Evolutionary conservation across 2,113 vertebrate species (phyloP).

Genomic region (Calidris pygmaea): DNA sequence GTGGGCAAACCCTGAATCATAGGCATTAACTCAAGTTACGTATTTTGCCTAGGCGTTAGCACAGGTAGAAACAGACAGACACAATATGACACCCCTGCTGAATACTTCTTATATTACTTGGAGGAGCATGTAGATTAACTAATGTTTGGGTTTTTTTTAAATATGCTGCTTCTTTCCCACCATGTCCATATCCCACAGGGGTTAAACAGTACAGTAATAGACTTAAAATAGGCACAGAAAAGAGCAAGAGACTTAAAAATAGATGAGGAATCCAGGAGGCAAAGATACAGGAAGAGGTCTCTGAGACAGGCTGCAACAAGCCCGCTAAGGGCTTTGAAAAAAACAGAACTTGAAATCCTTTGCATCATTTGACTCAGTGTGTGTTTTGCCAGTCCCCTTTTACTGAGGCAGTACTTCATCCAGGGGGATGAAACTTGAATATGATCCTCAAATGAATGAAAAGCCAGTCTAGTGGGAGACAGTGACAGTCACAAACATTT

Average conservation of each 20-base stretch:
- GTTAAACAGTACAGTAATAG: conserved; percentile 8
- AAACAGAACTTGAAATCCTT: background rate
- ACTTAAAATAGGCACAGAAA: conserved; percentile 39
- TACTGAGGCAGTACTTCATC: background rate
- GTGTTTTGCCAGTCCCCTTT: background rate
- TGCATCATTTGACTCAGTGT: background rate
- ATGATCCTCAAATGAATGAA: background rate
- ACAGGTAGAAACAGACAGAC: background rate
- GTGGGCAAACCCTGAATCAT: background rate
- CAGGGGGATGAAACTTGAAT: background rate
- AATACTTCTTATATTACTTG: background rate
- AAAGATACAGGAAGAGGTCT: conserved; percentile 31
- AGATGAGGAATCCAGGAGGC: conserved; percentile 43
- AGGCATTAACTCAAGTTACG: background rate
- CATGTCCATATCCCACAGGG: conserved; percentile 27
- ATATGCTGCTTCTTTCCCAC: conserved; percentile 2
- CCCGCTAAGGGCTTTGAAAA: background rate
- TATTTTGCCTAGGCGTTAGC: background rate
- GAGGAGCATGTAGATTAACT: background rate
- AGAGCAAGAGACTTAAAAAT: conserved; percentile 36
- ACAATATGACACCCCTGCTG: background rate
- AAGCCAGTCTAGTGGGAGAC: background rate
- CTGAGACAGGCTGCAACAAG: background rate
- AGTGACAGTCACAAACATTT: background rate
- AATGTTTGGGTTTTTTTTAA: background rate